These are phyloP conservation scores for Julus scandinavius DNA, from an alignment of 2,888 invertebrate species.

Conservation along the genomic window DNA sequence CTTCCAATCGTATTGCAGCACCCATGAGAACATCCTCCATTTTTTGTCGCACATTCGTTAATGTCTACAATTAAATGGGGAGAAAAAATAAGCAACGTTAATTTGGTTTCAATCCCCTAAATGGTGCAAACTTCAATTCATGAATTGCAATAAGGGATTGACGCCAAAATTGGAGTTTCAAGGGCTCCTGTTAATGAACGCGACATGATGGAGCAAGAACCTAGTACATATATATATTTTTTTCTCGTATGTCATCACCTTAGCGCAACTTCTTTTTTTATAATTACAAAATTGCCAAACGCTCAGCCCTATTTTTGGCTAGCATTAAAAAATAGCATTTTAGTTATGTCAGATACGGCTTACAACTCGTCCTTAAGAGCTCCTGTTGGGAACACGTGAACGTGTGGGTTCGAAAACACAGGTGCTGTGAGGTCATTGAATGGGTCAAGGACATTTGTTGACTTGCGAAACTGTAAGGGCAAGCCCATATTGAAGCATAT, in stretches of 20 bases:
- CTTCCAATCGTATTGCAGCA: conserved; percentile 63
- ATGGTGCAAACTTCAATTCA: not conserved
- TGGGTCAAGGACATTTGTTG: not conserved
- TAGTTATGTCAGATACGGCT: not conserved
- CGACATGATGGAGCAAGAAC: not conserved
- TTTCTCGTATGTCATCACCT: conserved; percentile 5
- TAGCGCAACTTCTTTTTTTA: not conserved
- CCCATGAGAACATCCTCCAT: conserved; percentile 67
- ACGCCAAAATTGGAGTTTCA: not conserved
- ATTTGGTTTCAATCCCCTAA: not conserved
- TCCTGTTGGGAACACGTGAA: not conserved
- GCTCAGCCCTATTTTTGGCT: not conserved
- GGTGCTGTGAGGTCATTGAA: not conserved
- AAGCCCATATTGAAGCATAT: not conserved
- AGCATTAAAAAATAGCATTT: not conserved
- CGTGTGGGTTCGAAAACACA: not conserved
- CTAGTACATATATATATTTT: not conserved
- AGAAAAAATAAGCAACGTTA: not conserved
- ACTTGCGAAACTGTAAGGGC: not conserved
- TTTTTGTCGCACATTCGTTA: conserved; percentile 64
- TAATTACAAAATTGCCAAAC: not conserved
- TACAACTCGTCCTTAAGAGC: not conserved
- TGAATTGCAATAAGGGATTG: not conserved
- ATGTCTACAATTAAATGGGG: conserved; percentile 61
- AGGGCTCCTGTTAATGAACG: conserved; percentile 3